Evolutionary conservation across 2,797 vertebrate species (phyloP).

Genomic region (Phaenicophaeus curvirostris): DNA sequence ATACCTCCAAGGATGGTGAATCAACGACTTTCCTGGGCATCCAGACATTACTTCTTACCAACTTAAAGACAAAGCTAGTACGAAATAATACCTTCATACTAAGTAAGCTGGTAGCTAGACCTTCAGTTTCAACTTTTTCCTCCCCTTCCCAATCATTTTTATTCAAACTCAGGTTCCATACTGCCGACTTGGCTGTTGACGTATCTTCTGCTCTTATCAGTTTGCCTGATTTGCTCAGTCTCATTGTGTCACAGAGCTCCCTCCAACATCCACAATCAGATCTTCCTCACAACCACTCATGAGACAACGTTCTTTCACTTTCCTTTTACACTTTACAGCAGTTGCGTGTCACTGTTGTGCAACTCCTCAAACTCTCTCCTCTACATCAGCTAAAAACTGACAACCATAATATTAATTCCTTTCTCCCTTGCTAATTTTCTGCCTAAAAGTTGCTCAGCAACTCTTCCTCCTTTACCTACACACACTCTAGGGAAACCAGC

Average conservation of each 20-base stretch:
- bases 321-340: neutral
- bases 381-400: neutral
- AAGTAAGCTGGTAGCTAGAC: neutral
- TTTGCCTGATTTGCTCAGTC: neutral
- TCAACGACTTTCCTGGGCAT: too few relatives aligned
- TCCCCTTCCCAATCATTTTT: neutral
- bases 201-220: accelerated
- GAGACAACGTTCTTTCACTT: neutral
- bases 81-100: neutral
- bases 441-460: neutral
- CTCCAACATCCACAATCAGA: neutral
- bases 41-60: neutral
- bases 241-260: neutral
- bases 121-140: neutral
- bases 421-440: neutral
- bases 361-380: neutral
- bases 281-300: neutral
- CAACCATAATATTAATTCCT: neutral
- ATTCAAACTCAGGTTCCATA: neutral
- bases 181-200: neutral
- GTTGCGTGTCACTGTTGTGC: accelerated
- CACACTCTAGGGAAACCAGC: neutral
- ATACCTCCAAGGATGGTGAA: too few relatives aligned
- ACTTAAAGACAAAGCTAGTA: neutral
- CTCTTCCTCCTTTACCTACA: neutral